Percentiles rank a stretch among this genome's conserved stretches.
phyloP scores from a whole-genome alignment of 2,113 vertebrate species.

The Gymnogyps californianus region DNA sequence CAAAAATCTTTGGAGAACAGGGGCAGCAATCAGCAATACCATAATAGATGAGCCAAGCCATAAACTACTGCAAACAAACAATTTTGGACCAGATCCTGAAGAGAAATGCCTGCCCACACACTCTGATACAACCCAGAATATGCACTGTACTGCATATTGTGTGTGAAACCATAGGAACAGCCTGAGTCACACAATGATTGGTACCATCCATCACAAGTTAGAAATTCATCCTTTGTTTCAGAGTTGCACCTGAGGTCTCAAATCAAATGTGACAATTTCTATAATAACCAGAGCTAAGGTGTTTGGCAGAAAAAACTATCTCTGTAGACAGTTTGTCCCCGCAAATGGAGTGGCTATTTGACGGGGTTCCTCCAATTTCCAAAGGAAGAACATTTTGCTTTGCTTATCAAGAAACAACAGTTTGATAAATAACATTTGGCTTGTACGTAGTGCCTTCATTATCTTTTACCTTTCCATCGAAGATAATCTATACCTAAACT shows the following conservation, averaged over 20 bases:
- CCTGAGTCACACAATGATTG: constrained; percentile 43
- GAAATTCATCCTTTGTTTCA: constrained; percentile 34
- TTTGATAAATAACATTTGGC: neutral
- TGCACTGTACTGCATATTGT: neutral
- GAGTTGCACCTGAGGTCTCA: constrained; percentile 46
- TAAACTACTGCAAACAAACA: constrained; percentile 29
- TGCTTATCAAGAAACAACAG: constrained; percentile 36
- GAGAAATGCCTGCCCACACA: constrained; percentile 9
- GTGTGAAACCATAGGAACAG: constrained; percentile 41
- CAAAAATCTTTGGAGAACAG: neutral
- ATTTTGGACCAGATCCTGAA: constrained; percentile 2
- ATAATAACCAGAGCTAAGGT: neutral
- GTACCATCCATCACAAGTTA: constrained; percentile 60
- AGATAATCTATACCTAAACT: neutral
- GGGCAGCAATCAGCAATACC: neutral
- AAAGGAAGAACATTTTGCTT: constrained; percentile 18
- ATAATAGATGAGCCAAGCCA: constrained; percentile 3
- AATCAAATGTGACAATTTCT: constrained; percentile 58
- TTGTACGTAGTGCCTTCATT: neutral
- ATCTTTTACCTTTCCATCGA: neutral
- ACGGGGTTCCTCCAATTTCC: neutral
- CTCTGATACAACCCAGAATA: neutral
- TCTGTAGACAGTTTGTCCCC: neutral
- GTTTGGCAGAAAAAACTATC: constrained; percentile 3
- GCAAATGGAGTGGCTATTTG: neutral